These are phyloP conservation scores for Hepsetus odoe DNA, from an alignment of 2,113 vertebrate genomes.

Conservation along the genomic window DNA sequence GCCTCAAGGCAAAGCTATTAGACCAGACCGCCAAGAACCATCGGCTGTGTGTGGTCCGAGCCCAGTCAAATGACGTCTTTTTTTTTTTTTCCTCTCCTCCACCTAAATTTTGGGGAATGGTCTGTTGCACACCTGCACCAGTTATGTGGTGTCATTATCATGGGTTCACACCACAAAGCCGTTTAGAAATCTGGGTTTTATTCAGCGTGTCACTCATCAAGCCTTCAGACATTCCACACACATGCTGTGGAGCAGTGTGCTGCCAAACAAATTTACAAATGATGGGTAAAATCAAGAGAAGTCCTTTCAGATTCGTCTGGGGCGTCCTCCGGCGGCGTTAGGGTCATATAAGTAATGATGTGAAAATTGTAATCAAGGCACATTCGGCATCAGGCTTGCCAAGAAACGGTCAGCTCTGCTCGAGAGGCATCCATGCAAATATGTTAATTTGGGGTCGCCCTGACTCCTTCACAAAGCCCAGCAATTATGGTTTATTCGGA, in stretches of 20 bases:
- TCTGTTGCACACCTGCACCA: neutral
- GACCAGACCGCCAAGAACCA: too few relatives aligned
- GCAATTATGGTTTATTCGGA: conserved; percentile 35
- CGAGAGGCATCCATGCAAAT: conserved; percentile 23
- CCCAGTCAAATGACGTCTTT: neutral
- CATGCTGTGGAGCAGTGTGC: neutral
- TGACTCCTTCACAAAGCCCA: conserved; percentile 6
- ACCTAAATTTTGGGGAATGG: neutral
- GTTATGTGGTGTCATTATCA: neutral
- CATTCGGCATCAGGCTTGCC: conserved; percentile 10
- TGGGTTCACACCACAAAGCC: neutral
- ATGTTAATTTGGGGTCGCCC: conserved; percentile 34
- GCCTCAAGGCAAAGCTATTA: too few relatives aligned
- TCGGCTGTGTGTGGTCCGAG: conserved; percentile 7
- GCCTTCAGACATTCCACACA: neutral
- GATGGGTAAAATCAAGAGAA: neutral
- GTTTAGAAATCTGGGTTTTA: neutral
- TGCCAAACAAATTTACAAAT: neutral
- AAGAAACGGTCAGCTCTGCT: conserved; percentile 22
- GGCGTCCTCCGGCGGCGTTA: neutral
- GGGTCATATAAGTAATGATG: conserved; percentile 23
- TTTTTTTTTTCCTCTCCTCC: too few relatives aligned
- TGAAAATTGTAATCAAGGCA: conserved; percentile 25
- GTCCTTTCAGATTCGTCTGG: neutral
- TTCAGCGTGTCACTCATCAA: neutral